phyloP scores from a whole-genome alignment of 2,888 invertebrate genomes.

The Mythimna ferrago region DNA sequence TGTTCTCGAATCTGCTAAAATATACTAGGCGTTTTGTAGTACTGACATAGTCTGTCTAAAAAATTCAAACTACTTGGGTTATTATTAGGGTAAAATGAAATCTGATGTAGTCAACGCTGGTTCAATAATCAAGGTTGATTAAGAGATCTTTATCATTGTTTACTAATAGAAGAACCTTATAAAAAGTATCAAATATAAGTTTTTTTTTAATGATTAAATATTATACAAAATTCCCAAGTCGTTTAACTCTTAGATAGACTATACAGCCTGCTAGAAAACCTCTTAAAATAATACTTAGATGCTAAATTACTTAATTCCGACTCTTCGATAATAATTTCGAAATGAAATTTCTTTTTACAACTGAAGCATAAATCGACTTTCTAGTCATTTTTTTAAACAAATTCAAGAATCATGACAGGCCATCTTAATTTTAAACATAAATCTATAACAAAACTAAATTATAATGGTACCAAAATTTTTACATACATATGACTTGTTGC shows the following conservation, averaged over 20 bases:
- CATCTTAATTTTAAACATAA: conserved; percentile 4
- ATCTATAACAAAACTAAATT: conserved; percentile 24
- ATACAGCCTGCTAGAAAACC: not conserved
- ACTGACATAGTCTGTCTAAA: not conserved
- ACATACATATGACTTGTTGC: conserved; percentile 5
- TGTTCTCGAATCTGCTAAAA: not conserved
- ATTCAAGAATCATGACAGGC: conserved; percentile 4
- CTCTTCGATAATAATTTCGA: conserved; percentile 1
- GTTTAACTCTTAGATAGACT: too few species aligned
- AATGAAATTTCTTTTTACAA: not conserved
- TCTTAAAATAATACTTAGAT: conserved; percentile 18
- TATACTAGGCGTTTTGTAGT: not conserved
- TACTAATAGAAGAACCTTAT: too few species aligned
- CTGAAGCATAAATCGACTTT: not conserved
- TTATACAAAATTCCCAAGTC: too few species aligned
- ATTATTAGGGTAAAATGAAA: too few species aligned
- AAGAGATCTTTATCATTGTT: too few species aligned
- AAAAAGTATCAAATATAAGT: too few species aligned
- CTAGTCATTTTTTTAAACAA: not conserved
- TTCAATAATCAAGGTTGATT: too few species aligned
- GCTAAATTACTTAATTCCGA: conserved; percentile 10
- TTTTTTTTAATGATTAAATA: too few species aligned
- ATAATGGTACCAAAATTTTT: conserved; percentile 38
- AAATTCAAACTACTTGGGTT: too few species aligned
- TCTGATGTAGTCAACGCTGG: too few species aligned